Conservation (phyloP, 2,888 invertebrate species). For the Rambutsinella grinnellia region DNA sequence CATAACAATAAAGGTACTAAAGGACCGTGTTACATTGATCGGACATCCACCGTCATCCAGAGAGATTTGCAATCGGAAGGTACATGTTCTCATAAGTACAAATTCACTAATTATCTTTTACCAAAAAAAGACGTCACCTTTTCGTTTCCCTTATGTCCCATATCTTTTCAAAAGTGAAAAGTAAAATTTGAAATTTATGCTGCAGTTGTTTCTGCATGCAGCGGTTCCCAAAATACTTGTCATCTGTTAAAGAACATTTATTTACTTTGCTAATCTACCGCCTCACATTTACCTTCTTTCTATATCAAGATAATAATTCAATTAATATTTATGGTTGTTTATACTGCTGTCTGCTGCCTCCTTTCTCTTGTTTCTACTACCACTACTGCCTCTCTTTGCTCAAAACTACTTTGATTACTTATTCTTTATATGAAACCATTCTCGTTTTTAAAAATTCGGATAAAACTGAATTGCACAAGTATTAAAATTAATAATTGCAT, state of each 20-base stretch:
- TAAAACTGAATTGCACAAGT: too few relatives aligned
- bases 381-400: too few relatives aligned
- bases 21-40: conserved; percentile 87
- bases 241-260: background rate
- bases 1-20: conserved; percentile 56
- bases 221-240: conserved; percentile 27
- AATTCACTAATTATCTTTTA: background rate
- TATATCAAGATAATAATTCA: conserved; percentile 1
- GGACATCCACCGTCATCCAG: conserved; percentile 93
- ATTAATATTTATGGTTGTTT: too few relatives aligned
- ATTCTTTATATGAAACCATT: too few relatives aligned
- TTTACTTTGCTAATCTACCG: background rate
- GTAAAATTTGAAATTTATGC: too few relatives aligned
- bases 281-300: too few relatives aligned
- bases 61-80: conserved; percentile 75
- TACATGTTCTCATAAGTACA: conserved; percentile 28
- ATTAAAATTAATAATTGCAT: too few relatives aligned
- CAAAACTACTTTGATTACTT: too few relatives aligned
- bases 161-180: too few relatives aligned
- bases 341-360: too few relatives aligned
- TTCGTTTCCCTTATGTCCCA: too few relatives aligned
- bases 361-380: conserved; percentile 14
- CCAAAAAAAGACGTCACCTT: background rate
- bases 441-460: too few relatives aligned
- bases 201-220: conserved; percentile 29